These are phyloP conservation scores for Neria commutata DNA, from an alignment of 2,888 invertebrate genomes.

Conservation along the genomic window DNA sequence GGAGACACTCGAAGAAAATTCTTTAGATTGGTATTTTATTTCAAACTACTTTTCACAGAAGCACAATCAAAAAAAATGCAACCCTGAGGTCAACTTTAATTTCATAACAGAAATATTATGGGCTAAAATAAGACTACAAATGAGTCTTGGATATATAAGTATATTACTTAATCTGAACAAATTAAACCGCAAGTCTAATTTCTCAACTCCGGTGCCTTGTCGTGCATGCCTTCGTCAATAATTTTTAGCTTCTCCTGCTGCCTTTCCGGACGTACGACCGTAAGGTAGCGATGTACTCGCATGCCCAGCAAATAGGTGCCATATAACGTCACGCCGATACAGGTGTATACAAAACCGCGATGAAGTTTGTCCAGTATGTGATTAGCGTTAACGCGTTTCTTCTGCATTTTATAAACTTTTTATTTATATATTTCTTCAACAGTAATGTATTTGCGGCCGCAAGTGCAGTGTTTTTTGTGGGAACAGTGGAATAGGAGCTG, in stretches of 20 bases:
- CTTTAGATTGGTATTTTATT: no score
- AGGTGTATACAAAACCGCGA: conserved; percentile 65
- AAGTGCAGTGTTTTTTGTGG: background rate
- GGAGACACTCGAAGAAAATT: no score
- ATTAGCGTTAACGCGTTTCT: conserved; percentile 50
- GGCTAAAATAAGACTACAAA: no score
- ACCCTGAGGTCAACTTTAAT: no score
- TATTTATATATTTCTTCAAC: background rate
- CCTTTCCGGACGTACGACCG: conserved; percentile 63
- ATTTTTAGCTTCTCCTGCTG: conserved; percentile 61
- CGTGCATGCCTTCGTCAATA: conserved; percentile 63
- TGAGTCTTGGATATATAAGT: no score
- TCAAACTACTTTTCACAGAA: no score
- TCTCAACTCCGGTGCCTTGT: conserved; percentile 59
- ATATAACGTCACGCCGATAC: conserved; percentile 65
- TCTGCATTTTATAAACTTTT: conserved; percentile 58
- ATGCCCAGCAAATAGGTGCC: conserved; percentile 63
- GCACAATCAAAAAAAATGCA: no score
- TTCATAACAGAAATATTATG: no score
- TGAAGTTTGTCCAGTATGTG: conserved; percentile 64
- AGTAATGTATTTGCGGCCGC: background rate
- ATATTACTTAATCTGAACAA: background rate
- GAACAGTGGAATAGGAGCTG: background rate
- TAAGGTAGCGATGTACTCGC: conserved; percentile 64
- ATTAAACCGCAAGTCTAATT: conserved; percentile 34